A percentile compares a stretch with the other conserved stretches of the same genome.
phyloP scores from a whole-genome alignment of 2,888 invertebrate species.

The Piscicola geometra region DNA sequence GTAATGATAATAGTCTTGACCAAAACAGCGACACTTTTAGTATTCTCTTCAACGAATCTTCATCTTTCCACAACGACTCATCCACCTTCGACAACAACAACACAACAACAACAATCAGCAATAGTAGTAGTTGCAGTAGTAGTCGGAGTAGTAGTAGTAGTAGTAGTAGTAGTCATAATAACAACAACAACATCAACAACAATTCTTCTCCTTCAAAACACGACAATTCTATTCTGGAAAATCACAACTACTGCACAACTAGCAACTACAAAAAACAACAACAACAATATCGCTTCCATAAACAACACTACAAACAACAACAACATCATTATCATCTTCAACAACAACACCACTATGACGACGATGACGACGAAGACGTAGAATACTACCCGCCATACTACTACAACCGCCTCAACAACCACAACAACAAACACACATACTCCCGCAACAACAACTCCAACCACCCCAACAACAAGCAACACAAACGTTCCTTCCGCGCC shows the following conservation, averaged over 20 bases:
- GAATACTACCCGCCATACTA: conserved; percentile 3
- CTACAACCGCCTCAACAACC: neutral
- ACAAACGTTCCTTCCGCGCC: neutral
- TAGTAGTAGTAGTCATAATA: no score
- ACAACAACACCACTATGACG: neutral
- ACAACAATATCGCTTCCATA: neutral
- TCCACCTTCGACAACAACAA: no score
- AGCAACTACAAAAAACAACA: neutral
- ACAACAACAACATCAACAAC: no score
- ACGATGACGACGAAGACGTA: neutral
- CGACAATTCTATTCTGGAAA: neutral
- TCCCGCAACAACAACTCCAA: neutral
- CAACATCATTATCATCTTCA: no score
- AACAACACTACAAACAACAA: neutral
- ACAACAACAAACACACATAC: neutral
- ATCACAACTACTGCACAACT: neutral
- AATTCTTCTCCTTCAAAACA: no score
- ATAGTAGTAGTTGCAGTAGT: no score
- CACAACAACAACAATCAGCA: no score
- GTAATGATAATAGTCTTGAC: neutral
- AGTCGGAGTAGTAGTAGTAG: no score
- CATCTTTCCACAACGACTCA: no score
- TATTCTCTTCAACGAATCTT: no score
- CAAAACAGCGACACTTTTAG: no score
- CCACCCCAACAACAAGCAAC: neutral